phyloP scores from a whole-genome alignment of 2,888 invertebrate species.

The Conops quadrifasciatus region DNA sequence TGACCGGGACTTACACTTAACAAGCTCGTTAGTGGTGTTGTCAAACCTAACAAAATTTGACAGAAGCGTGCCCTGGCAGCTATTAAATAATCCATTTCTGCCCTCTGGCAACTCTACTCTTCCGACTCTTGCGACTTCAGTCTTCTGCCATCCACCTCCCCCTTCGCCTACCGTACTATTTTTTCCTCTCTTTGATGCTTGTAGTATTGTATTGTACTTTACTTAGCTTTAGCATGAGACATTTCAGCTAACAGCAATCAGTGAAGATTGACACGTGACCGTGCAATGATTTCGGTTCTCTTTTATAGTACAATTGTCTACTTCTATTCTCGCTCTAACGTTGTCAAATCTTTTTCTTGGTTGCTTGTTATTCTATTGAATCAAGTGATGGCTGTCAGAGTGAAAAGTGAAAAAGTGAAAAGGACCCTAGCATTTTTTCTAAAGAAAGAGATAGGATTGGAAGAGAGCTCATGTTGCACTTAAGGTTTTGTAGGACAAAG shows the following conservation, averaged over 20 bases:
- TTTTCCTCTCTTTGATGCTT: background rate
- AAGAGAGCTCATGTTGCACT: background rate
- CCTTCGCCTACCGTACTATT: no score
- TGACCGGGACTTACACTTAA: conserved; percentile 13
- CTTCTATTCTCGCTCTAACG: background rate
- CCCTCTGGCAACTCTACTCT: no score
- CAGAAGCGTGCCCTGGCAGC: conserved; percentile 25
- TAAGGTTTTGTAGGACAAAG: background rate
- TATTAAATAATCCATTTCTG: conserved; percentile 14
- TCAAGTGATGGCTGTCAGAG: background rate
- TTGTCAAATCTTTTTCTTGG: conserved; percentile 8
- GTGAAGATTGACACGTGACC: conserved; percentile 63
- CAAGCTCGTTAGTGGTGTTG: conserved; percentile 35
- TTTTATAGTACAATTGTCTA: background rate
- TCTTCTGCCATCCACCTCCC: no score
- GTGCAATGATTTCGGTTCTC: conserved; percentile 61
- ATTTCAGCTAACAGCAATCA: conserved; percentile 38
- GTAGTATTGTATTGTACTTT: background rate
- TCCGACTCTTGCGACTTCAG: no score
- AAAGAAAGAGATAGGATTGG: background rate
- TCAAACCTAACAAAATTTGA: conserved; percentile 26
- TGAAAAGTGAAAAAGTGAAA: background rate
- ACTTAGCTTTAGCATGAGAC: background rate
- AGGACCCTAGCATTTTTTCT: background rate
- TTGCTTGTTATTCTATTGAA: background rate